Evolutionary conservation across 1,140 invertebrate genomes (phyloP).

Genomic region (Dreissena polymorpha): DNA sequence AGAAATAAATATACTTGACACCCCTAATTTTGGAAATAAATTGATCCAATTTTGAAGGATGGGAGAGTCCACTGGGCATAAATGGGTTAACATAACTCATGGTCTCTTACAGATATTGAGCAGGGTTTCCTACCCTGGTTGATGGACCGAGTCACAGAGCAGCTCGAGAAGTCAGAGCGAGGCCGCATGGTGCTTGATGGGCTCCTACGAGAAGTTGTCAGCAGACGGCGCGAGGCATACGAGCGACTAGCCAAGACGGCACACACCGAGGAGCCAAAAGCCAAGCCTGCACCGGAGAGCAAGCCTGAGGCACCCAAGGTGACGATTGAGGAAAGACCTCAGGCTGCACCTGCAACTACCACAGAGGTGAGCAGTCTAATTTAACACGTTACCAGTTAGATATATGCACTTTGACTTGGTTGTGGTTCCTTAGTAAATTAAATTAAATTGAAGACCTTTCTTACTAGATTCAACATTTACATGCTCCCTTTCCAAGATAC

Average conservation of each 20-base stretch:
- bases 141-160: slow-evolving; percentile 88
- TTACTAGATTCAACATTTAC: too few relatives aligned
- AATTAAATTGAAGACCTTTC: too few relatives aligned
- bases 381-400: too few relatives aligned
- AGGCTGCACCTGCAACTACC: slow-evolving; percentile 61
- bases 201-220: slow-evolving; percentile 75
- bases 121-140: slow-evolving; percentile 94
- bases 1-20: too few relatives aligned
- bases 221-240: slow-evolving; percentile 67
- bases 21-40: too few relatives aligned
- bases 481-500: too few relatives aligned
- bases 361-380: slow-evolving; percentile 56
- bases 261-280: slow-evolving; percentile 14
- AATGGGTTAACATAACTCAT: slow-evolving; percentile 84
- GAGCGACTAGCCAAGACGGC: slow-evolving; percentile 56
- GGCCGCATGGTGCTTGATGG: slow-evolving; percentile 89
- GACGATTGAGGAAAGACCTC: slow-evolving; percentile 46
- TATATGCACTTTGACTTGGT: too few relatives aligned
- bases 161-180: slow-evolving; percentile 89
- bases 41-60: slow-evolving; percentile 13
- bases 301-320: slow-evolving; percentile 42
- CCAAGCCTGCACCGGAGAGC: neutral
- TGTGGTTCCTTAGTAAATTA: too few relatives aligned
- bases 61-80: too few relatives aligned
- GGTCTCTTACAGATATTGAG: slow-evolving; percentile 81